Percentiles rank a stretch among this genome's conserved stretches.
Evolutionary conservation across 1,140 invertebrate species (phyloP).

Genomic region (Aricia agestis): DNA sequence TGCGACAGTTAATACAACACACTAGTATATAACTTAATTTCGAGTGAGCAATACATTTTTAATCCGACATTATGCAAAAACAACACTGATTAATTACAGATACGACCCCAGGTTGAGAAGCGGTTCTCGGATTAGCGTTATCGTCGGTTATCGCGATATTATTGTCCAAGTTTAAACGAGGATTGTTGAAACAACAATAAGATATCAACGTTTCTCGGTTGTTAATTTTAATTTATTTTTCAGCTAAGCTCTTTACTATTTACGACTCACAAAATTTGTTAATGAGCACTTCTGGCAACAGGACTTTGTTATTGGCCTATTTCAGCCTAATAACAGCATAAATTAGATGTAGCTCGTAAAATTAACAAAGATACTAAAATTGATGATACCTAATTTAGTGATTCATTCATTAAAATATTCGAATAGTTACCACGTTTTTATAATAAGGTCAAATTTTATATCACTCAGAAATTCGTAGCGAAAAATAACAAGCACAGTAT

Average conservation of each 20-base stretch:
- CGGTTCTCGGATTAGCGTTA: neutral
- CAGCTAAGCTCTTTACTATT: conserved; percentile 2
- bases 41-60: no score
- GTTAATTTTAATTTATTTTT: conserved; percentile 13
- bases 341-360: conserved; percentile 3
- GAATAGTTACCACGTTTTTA: no score
- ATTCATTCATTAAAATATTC: neutral
- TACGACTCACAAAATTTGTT: conserved; percentile 3
- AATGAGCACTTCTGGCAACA: neutral
- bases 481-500: neutral
- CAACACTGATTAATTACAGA: no score
- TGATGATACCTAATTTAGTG: neutral
- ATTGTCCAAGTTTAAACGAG: conserved; percentile 9
- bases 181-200: conserved; percentile 10
- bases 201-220: neutral
- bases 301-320: neutral
- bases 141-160: neutral
- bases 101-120: neutral
- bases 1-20: no score
- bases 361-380: neutral
- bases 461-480: neutral
- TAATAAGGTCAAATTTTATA: no score
- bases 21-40: no score
- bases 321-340: neutral
- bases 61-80: no score